Evolutionary conservation across 2,113 vertebrate genomes (phyloP).

Genomic region (Melanocharis versteri): DNA sequence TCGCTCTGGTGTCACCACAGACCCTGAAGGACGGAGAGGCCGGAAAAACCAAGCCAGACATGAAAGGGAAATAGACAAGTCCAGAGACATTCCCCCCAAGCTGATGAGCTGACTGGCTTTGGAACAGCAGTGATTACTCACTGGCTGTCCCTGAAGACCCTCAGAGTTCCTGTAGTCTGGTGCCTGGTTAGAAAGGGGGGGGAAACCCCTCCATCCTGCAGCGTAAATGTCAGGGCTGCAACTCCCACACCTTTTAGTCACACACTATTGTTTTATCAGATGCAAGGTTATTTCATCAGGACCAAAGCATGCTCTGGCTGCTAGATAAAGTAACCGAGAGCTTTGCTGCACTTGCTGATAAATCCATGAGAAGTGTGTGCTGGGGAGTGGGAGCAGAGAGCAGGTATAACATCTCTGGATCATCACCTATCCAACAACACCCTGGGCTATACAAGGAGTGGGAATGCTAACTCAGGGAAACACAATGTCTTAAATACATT

Average conservation of each 20-base stretch:
- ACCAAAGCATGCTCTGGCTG: background rate
- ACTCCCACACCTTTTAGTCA: background rate
- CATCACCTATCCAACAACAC: background rate
- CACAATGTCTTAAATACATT: background rate
- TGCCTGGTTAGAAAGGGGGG: background rate
- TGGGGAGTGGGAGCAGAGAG: background rate
- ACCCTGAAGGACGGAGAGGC: background rate
- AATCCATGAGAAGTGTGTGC: rapidly evolving
- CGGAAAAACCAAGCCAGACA: background rate
- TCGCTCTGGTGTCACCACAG: rapidly evolving
- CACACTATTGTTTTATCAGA: background rate
- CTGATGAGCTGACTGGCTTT: background rate
- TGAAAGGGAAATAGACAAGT: background rate
- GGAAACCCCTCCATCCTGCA: background rate
- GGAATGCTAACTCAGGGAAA: background rate
- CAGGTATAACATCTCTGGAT: background rate
- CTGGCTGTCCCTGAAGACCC: background rate
- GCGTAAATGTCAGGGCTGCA: background rate
- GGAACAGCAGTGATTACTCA: background rate
- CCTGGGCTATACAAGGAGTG: background rate
- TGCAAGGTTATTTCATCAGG: background rate
- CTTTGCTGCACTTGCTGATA: background rate
- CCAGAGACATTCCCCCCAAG: background rate
- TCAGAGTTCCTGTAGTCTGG: background rate
- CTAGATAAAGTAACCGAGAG: background rate